These are phyloP conservation scores for Eledone cirrhosa DNA, from an alignment of 2,888 invertebrate genomes.

Conservation along the genomic window DNA sequence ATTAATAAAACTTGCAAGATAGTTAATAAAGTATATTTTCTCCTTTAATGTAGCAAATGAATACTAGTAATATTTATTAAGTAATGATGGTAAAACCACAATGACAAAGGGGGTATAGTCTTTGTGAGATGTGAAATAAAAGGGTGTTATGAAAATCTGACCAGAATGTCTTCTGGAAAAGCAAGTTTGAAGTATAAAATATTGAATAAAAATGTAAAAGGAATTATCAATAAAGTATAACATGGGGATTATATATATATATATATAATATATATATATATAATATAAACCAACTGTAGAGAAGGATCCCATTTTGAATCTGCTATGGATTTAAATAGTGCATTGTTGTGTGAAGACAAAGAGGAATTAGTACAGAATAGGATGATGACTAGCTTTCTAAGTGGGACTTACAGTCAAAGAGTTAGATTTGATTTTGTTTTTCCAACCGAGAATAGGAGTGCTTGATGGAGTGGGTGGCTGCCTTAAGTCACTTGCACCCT, in stretches of 20 bases:
- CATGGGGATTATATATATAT: too few species aligned
- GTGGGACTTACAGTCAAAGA: conserved; percentile 39
- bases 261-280: too few species aligned
- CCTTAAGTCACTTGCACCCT: conserved; percentile 56
- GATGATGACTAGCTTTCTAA: not conserved
- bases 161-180: not conserved
- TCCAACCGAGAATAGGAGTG: conserved; percentile 60
- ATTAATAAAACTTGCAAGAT: too few species aligned
- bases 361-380: conserved; percentile 4
- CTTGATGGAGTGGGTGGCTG: conserved; percentile 48
- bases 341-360: conserved; percentile 9
- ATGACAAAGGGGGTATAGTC: too few species aligned
- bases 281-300: too few species aligned
- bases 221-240: not conserved
- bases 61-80: too few species aligned
- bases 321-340: not conserved
- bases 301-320: too few species aligned
- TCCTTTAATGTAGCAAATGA: too few species aligned
- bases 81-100: too few species aligned
- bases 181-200: not conserved
- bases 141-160: too few species aligned
- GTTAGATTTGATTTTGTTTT: conserved; percentile 53
- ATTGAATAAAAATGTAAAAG: not conserved
- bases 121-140: too few species aligned
- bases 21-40: too few species aligned